Base-by-base conservation (phyloP, 92 coral and sea anemone species). In the Porites lobata region DNA sequence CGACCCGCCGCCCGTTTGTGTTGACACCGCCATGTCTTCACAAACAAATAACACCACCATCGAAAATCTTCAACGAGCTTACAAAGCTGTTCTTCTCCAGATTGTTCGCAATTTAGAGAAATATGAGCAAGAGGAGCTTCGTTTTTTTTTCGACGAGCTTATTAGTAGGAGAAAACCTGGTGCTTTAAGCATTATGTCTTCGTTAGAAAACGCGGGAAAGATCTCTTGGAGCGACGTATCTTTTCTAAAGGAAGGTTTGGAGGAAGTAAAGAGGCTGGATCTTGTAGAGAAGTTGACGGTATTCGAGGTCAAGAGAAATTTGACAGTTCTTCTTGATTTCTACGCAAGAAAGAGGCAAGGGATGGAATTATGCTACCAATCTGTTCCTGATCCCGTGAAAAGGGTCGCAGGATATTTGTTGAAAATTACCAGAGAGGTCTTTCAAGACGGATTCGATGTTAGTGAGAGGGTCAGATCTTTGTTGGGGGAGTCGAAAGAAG, bases 321-420 rank as follows among this genome's bases (percentile, higher is more conserved):
- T 78, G 52, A n/a, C 15, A 12, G 14, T 57, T 57, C 18, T 76
- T 32, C 52, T 76, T 8, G 1, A 13, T 43, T 29, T 7, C 43
- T 78, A 78, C 13, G 71, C 47, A 8, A 78, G 69, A 63, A 78
- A 38, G 56, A 32, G 72, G 43, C 72, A 78, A 12, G 38, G n/a
- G 8, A 61, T 38, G 43, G 70, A 32, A 65, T 38, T 17, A 58
- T n/a, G 1, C n/a, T 47, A 11, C 9, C 43, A 9, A 3, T 29
- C 7, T 7, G 7, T 58, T 32, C 4, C 65, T 3, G 26, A 15
- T 70, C 9, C 56, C n/a, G 43, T 57, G 2, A 17, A 62, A n/a
- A 63, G 6, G 26, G 22, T 77, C 4, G 69, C 68, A 15, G 10
- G 14, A 43, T 43, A 65, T 78, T 58, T 78, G 70, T 26, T 62